A percentile compares a stretch with the other conserved stretches of the same genome.
These are phyloP conservation scores for Pan paniscus DNA, from an alignment of 2,113 vertebrate genomes.

Conservation along the genomic window DNA sequence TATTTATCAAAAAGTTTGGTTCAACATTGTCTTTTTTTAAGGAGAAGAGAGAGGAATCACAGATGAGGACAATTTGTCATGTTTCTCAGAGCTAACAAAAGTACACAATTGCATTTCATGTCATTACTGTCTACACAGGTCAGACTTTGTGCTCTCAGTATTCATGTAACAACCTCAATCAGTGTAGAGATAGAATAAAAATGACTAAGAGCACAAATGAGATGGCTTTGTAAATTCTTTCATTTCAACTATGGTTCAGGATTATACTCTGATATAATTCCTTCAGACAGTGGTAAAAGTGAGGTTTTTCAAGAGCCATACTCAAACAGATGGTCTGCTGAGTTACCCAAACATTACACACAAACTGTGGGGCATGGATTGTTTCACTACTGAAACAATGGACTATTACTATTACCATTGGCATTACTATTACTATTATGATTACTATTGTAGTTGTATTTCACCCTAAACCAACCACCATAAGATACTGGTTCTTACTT, in stretches of 20 bases:
- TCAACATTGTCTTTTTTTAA: conserved; percentile 12
- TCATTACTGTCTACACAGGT: conserved; percentile 19
- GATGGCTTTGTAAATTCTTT: conserved; percentile 42
- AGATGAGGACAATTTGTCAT: conserved; percentile 18
- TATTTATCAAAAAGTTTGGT: conserved; percentile 68
- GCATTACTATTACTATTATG: background rate
- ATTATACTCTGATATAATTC: background rate
- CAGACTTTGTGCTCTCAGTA: background rate
- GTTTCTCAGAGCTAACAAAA: conserved; percentile 47
- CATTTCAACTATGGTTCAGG: background rate
- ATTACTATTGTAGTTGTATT: background rate
- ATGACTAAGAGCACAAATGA: conserved; percentile 48
- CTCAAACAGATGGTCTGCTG: background rate
- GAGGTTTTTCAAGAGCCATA: background rate
- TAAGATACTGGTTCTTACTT: background rate
- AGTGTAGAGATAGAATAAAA: background rate
- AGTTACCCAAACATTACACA: background rate
- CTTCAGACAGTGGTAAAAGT: background rate
- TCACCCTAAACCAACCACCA: background rate
- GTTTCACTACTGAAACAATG: background rate
- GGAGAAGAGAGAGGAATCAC: background rate
- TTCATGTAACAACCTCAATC: conserved; percentile 3
- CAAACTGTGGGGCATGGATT: background rate
- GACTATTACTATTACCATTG: background rate
- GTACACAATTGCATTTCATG: background rate